Base-by-base conservation (phyloP, 2,113 vertebrate genomes). In the Semicossyphus pulcher region DNA sequence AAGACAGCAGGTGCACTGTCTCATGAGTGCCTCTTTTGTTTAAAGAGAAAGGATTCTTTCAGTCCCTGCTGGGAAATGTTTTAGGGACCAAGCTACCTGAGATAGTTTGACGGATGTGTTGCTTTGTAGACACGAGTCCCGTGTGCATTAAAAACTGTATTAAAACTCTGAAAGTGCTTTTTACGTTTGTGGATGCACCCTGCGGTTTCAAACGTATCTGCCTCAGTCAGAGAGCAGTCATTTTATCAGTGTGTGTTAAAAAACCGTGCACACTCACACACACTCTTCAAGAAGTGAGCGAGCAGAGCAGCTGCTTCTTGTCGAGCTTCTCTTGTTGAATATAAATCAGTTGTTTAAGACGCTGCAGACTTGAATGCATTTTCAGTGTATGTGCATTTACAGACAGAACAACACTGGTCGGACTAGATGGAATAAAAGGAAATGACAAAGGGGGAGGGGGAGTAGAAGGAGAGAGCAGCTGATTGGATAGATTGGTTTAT, bases 401-500 rank as follows among this genome's bases (percentile, higher is more conserved):
- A 48, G 53, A 56, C 7, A 15, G 9, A 5, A n/a, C 8, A 48
- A 42, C 29, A 36, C 20, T 14, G 20, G 39, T 20, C n/a, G n/a
- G n/a, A n/a, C 16, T 15, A 11, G 28, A 52, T 10, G 0, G 36
- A 60, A 5, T 11, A 2, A 39, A 25, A 41, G 32, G 48, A 21
- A 48, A 32, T 41, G 29, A 47, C 14, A 29, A 34, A 34, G 41
- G 39, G 10, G 34, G 5, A 9, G 21, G 7, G 32, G 10, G 5
- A 5, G 10, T 0, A 16, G 44, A 20, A 47, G 58, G 20, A 47
- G 21, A 41, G 11, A 49, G 10, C 7, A 2, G 18, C 11, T 31
- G 56, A 41, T 32, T 37, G 48, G 32, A 76, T 72, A 29, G 51
- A 58, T 56, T 60, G 26, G 16, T 32, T 20, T 23, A 42, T 83